A percentile compares a stretch with the other conserved stretches of the same genome.
phyloP scores from a whole-genome alignment of 2,888 invertebrate genomes.

The Asteroscopus sphinx region DNA sequence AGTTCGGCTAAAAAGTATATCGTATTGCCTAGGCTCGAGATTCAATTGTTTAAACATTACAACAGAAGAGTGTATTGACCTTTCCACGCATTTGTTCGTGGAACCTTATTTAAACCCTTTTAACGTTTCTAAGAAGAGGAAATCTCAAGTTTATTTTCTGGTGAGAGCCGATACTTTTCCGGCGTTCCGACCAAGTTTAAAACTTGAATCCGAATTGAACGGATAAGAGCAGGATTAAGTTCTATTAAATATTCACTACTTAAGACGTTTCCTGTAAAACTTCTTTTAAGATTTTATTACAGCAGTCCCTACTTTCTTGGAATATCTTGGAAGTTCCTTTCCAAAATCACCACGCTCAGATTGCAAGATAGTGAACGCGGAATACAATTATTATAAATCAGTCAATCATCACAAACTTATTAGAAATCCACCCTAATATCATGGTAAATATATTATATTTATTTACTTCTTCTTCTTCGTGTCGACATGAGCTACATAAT shows the following conservation, averaged over 20 bases:
- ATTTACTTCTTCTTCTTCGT: too few species aligned
- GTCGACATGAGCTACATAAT: too few species aligned
- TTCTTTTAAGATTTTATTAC: not conserved
- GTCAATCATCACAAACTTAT: too few species aligned
- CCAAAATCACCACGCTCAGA: too few species aligned
- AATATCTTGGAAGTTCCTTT: not conserved
- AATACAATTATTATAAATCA: too few species aligned
- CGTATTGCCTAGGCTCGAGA: slow-evolving; percentile 1
- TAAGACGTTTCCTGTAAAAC: not conserved
- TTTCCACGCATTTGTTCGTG: slow-evolving; percentile 15
- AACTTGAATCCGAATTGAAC: slow-evolving; percentile 24
- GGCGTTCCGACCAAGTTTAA: slow-evolving; percentile 21
- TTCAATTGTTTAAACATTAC: slow-evolving; percentile 23
- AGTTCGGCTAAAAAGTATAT: slow-evolving; percentile 5
- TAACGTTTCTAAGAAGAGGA: slow-evolving; percentile 16
- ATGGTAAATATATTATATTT: too few species aligned
- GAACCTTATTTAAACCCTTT: slow-evolving; percentile 25
- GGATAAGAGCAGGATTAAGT: slow-evolving; percentile 6
- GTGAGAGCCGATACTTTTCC: slow-evolving; percentile 18
- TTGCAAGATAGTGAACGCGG: too few species aligned
- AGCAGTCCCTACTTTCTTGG: not conserved
- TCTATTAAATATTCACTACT: slow-evolving; percentile 7
- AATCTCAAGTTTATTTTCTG: slow-evolving; percentile 35
- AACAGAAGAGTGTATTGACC: slow-evolving; percentile 32
- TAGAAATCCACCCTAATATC: too few species aligned